Evolutionary conservation across 2,113 vertebrate genomes (phyloP).

Genomic region (Tragulus kanchil): DNA sequence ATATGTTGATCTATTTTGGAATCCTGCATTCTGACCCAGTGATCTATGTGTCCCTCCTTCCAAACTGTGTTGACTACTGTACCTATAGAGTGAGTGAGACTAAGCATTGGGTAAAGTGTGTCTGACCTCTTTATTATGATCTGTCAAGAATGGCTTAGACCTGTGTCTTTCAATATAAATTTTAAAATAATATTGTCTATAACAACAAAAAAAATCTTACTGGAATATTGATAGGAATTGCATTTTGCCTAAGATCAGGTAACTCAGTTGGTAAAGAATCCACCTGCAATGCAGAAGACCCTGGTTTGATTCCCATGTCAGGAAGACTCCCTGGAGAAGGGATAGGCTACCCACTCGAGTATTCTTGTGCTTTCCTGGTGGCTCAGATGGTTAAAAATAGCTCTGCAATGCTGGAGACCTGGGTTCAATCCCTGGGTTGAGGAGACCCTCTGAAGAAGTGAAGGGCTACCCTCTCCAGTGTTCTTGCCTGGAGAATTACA

Average conservation of each 20-base stretch:
- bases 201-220: background rate
- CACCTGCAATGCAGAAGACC: no score
- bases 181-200: background rate
- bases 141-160: background rate
- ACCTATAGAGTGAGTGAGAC: background rate
- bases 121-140: background rate
- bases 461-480: no score
- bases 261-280: no score
- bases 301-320: no score
- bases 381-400: no score
- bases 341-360: no score
- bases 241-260: background rate
- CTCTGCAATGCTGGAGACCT: no score
- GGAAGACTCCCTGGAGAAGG: no score
- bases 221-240: background rate
- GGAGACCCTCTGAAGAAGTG: no score
- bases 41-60: background rate
- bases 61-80: background rate
- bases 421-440: no score
- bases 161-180: background rate
- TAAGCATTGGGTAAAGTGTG: background rate
- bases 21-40: background rate
- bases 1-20: background rate
- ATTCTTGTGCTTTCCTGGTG: no score
- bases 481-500: no score